phyloP scores from a whole-genome alignment of 2,888 invertebrate species.

The Eristalis tenax region DNA sequence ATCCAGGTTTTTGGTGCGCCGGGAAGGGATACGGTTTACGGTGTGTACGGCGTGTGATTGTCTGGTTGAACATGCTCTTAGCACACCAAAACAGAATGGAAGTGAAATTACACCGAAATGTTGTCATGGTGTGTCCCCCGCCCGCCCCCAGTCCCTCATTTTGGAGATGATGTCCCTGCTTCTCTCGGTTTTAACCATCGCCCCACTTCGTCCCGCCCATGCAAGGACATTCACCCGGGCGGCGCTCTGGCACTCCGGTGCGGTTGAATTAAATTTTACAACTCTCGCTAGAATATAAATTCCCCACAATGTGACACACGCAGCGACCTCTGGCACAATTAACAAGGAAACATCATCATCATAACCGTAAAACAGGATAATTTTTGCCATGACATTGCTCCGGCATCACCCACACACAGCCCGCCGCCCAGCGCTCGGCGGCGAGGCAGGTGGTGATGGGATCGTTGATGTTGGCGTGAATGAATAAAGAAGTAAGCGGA shows the following conservation, averaged over 20 bases:
- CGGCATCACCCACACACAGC: background rate
- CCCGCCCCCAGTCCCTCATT: constrained; percentile 23
- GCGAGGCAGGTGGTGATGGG: background rate
- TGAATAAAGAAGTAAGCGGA: constrained; percentile 59
- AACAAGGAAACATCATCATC: constrained; percentile 72
- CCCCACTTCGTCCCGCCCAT: background rate
- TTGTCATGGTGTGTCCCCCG: constrained; percentile 57
- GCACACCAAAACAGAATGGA: constrained; percentile 66
- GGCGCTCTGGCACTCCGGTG: constrained; percentile 44
- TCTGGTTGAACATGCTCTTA: constrained; percentile 71
- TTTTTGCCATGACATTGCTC: constrained; percentile 67
- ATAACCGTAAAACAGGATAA: constrained; percentile 70
- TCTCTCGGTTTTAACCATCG: constrained; percentile 15
- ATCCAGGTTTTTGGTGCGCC: background rate
- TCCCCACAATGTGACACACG: constrained; percentile 68
- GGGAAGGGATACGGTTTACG: background rate
- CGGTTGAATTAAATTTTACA: constrained; percentile 71
- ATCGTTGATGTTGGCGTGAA: constrained; percentile 26
- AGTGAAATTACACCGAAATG: constrained; percentile 67
- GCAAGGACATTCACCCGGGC: constrained; percentile 59
- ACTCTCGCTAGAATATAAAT: constrained; percentile 70
- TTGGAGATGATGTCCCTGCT: constrained; percentile 46
- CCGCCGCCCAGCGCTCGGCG: too few species aligned
- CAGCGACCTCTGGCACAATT: constrained; percentile 72
- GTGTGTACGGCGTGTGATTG: constrained; percentile 59